Evolutionary conservation across 2,888 invertebrate genomes (phyloP).

Genomic region (Lordiphosa andalusiaca): DNA sequence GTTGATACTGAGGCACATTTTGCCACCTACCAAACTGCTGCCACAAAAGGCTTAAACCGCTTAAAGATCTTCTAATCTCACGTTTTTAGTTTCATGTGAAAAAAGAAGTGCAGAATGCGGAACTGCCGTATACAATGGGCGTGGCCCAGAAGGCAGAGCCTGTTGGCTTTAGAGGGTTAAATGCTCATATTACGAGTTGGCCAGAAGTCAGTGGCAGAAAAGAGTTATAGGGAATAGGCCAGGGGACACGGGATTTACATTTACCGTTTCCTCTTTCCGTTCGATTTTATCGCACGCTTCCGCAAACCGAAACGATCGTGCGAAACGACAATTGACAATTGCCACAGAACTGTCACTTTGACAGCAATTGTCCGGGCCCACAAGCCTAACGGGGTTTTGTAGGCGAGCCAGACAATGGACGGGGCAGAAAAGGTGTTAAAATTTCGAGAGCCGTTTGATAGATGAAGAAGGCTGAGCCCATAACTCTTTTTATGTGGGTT

Average conservation of each 20-base stretch:
- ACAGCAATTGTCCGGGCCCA: slow-evolving; percentile 31
- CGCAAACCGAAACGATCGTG: slow-evolving; percentile 27
- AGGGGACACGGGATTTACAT: slow-evolving; percentile 16
- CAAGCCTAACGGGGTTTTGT: slow-evolving; percentile 49
- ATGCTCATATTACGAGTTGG: slow-evolving; percentile 66
- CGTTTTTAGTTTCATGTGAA: slow-evolving; percentile 69
- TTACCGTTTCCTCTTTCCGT: slow-evolving; percentile 26
- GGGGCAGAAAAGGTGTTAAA: slow-evolving; percentile 45
- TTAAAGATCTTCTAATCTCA: slow-evolving; percentile 63
- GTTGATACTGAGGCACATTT: slow-evolving; percentile 37
- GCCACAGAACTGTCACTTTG: slow-evolving; percentile 56
- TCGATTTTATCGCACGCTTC: slow-evolving; percentile 61
- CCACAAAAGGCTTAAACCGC: slow-evolving; percentile 72
- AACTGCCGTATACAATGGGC: slow-evolving; percentile 37
- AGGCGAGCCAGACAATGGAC: slow-evolving; percentile 45
- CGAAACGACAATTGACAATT: slow-evolving; percentile 53
- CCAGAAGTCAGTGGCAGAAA: slow-evolving; percentile 55
- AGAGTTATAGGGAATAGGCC: slow-evolving; percentile 58
- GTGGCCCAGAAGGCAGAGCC: slow-evolving; percentile 44
- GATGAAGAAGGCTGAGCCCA: slow-evolving; percentile 36
- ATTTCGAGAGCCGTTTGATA: slow-evolving; percentile 52
- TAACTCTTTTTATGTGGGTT: slow-evolving; percentile 41
- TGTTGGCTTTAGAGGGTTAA: slow-evolving; percentile 40
- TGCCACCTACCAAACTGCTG: slow-evolving; percentile 66
- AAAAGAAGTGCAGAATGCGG: slow-evolving; percentile 2